Evolutionary conservation across 2,113 vertebrate genomes (phyloP), one percentile per base, ranked within the genome.

Genomic region (Struthidea cinerea): DNA sequence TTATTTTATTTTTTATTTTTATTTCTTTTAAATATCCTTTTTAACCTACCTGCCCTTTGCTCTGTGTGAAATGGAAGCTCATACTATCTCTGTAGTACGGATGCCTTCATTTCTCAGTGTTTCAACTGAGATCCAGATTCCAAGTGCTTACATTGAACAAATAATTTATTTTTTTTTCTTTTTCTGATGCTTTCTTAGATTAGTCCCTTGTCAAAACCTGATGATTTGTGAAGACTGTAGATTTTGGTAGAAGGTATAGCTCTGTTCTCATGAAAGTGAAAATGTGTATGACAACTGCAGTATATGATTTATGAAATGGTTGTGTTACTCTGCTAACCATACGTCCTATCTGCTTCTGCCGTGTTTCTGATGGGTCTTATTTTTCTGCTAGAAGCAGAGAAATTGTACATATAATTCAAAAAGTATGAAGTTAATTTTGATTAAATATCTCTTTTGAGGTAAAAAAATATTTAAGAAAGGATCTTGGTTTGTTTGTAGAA

Each of bases 181-280:
- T 92, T 89, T n/a, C 32, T 53, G 42, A 15, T 75, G 33, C 68
- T 81, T 93, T 92, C 37, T 44, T 80, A 52, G 47, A 71, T 94
- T 30, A 94, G 9, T 13, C 28, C 16, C 44, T 88, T 91, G 90
- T 95, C 76, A 91, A 85, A 87, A 94, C 26, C 21, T 65, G 76
- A 84, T 50, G 91, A 64, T 90, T 71, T 94, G 47, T 50, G 56
- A 81, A 89, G 93, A 82, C 4, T 82, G 71, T 80, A 42, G 37
- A 91, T 84, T 95, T 74, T n/a, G 53, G 57, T 81, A 94, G 76
- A 91, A 95, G 23, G 42, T 56, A 70, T 13, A 87, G 47, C 33
- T 21, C 28, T 97, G 83, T 84, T 97, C 44, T 57, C 44, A 27
- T 53, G 49, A 32, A 84, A 94, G 67, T 80, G 85, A 88, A 88